Evolutionary conservation across 2,888 invertebrate genomes (phyloP), one percentile per base, ranked within the genome.

Genomic region (Chorisops tibialis): DNA sequence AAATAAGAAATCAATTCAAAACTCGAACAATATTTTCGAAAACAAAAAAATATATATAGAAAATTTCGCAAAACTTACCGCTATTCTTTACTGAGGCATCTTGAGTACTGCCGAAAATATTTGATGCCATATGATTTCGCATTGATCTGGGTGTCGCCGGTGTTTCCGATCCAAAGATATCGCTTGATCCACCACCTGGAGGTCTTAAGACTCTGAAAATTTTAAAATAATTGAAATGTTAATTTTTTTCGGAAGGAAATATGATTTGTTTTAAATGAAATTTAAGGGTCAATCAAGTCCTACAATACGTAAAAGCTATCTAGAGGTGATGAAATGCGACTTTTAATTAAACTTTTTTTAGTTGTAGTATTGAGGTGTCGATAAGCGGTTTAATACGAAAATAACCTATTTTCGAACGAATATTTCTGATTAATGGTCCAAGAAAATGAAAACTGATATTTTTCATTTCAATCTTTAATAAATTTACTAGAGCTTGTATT

Each of bases 151-250:
- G 78, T 60, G 79, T 77, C 67, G 73, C 39, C 22, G 63, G 73
- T 56, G 73, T 73, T 64, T 76, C 76, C 60, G 71, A 68, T 59
- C 78, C 77, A 69, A 84, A 83, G 71, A 83, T 81, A 73, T 83
- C 82, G 70, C 82, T 82, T 69, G 81, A 81, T n/a, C 82, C 84
- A 68, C 85, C 85, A 67, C 84, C 85, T 68, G 85, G 85, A 66
- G 85, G 83, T 73, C 84, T 83, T 72, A 84, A 72, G 63, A 85
- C 85, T 78, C 85, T 86, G 73, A 30, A 56, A 48, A 38, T 14
- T 6, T 5, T 47, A 48, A 38, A 41, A 41, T 6, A 41, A 16
- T 6, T 16, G 12, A 41, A 41, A 41, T 41, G 41, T 16, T n/a
- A 41, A 41, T 6, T 9, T 41, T 16, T 16, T 41, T 41, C 11